Evolutionary conservation across 2,113 vertebrate genomes (phyloP).

Genomic region (Apeltes quadracus): DNA sequence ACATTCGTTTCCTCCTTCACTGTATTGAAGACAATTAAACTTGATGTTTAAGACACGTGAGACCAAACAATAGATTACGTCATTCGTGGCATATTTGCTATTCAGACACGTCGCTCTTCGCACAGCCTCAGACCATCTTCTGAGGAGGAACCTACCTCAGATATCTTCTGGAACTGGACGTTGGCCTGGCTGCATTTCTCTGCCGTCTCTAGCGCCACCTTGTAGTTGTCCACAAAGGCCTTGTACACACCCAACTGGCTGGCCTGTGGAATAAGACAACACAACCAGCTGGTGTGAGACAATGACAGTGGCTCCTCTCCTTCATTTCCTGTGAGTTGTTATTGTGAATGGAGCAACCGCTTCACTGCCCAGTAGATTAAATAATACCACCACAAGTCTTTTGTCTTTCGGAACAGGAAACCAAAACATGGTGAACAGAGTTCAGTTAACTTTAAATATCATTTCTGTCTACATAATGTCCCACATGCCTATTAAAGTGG

Average conservation of each 20-base stretch:
- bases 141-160: constrained; percentile 84
- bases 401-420: background rate
- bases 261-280: constrained; percentile 79
- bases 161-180: constrained; percentile 96
- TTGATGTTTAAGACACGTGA: background rate
- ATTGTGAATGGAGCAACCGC: background rate
- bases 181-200: constrained; percentile 97
- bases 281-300: constrained; percentile 10
- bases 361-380: background rate
- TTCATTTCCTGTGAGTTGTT: background rate
- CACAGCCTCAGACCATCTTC: background rate
- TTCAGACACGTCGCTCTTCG: background rate
- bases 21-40: background rate
- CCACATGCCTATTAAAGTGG: background rate
- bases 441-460: constrained; percentile 1
- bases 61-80: background rate
- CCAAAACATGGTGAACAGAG: background rate
- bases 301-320: background rate
- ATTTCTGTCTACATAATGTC: background rate
- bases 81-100: background rate
- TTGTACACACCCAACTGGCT: constrained; percentile 97
- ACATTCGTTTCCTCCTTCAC: constrained; percentile 6
- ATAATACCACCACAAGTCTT: background rate
- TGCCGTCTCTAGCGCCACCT: constrained; percentile 90
- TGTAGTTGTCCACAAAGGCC: constrained; percentile 99